Conservation (phyloP, 2,888 invertebrate genomes). For the Azorinus chamasolen region DNA sequence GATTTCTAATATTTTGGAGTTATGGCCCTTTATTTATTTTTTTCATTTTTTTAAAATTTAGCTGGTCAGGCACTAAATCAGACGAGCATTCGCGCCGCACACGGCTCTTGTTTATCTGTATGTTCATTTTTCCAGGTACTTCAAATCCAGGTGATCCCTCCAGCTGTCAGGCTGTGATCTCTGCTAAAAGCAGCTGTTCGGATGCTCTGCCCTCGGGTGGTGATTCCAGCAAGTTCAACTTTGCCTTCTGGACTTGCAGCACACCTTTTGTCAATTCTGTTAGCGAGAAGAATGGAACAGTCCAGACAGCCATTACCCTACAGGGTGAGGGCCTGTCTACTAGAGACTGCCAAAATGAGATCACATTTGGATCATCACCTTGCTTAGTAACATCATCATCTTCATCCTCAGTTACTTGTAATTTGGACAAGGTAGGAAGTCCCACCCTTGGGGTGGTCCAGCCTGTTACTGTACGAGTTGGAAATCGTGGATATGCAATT, state of each 20-base stretch:
- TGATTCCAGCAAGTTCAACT: slow-evolving; percentile 64
- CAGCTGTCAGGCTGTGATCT: slow-evolving; percentile 53
- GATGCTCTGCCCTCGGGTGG: slow-evolving; percentile 44
- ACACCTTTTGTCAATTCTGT: slow-evolving; percentile 65
- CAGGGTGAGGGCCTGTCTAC: slow-evolving; percentile 70
- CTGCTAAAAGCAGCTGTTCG: slow-evolving; percentile 56
- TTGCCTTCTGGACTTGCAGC: slow-evolving; percentile 66
- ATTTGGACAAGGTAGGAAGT: slow-evolving; percentile 45
- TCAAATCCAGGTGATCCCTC: slow-evolving; percentile 55
- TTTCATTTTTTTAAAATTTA: too few species aligned
- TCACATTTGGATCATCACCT: slow-evolving; percentile 56
- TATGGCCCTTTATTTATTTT: too few species aligned
- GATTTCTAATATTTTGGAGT: too few species aligned
- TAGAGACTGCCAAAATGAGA: slow-evolving; percentile 72
- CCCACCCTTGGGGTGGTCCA: slow-evolving; percentile 61
- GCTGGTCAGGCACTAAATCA: too few species aligned
- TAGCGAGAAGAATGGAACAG: slow-evolving; percentile 64
- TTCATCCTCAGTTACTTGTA: slow-evolving; percentile 41
- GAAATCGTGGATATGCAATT: slow-evolving; percentile 65
- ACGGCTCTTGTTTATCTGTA: too few species aligned
- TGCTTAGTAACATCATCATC: slow-evolving; percentile 48
- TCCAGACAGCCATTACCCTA: slow-evolving; percentile 62
- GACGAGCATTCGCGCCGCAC: too few species aligned
- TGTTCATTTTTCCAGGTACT: slow-evolving; percentile 64
- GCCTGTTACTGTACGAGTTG: slow-evolving; percentile 55